phyloP scores from a whole-genome alignment of 2,888 invertebrate genomes.

The Notodromas monacha region DNA sequence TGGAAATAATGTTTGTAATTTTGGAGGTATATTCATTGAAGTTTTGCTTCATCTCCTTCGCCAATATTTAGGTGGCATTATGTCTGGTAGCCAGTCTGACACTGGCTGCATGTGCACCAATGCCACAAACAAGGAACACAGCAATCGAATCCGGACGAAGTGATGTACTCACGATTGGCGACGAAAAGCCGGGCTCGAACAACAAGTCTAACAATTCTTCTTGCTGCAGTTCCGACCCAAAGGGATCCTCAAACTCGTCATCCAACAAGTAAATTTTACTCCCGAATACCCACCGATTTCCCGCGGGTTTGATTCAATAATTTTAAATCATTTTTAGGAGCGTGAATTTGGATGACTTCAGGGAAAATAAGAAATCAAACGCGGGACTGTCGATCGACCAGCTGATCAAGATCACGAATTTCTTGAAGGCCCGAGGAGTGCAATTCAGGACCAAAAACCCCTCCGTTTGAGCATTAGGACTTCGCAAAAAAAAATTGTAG shows the following conservation, averaged over 20 bases:
- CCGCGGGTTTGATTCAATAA: no score
- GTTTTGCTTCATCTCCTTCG: no score
- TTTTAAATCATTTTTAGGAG: no score
- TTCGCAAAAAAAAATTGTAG: no score
- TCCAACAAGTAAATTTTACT: no score
- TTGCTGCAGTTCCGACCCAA: constrained; percentile 4
- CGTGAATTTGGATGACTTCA: constrained; percentile 1
- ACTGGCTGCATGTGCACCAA: neutral
- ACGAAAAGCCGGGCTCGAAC: constrained; percentile 2
- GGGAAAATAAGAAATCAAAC: constrained; percentile 1
- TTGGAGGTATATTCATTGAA: no score
- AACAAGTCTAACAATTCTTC: neutral
- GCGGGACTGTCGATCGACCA: neutral
- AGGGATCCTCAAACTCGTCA: neutral
- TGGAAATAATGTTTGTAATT: no score
- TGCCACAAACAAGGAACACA: neutral
- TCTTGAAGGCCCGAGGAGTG: neutral
- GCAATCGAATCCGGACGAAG: neutral
- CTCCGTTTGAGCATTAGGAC: no score
- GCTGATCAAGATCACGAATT: neutral
- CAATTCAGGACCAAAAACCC: no score
- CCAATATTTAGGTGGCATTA: neutral
- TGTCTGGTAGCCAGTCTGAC: neutral
- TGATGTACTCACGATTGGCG: neutral
- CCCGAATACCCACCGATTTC: no score